phyloP scores from a whole-genome alignment of 2,888 invertebrate species.

The Acanthosepion pharaonis region DNA sequence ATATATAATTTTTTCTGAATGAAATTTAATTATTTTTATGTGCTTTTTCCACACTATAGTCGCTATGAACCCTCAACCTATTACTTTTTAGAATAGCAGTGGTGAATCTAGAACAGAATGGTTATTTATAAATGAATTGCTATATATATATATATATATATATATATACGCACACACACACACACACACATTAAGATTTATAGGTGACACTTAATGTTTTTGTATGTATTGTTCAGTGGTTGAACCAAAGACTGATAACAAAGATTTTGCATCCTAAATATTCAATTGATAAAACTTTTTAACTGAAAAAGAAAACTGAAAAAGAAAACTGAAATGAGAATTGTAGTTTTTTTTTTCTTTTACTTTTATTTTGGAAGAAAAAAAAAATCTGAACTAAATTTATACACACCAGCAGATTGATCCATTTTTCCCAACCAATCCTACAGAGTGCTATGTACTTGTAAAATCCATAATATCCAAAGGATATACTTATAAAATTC shows the following conservation, averaged over 20 bases:
- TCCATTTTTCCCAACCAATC: no score
- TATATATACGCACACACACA: background rate
- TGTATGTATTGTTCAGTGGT: background rate
- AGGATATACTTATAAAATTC: background rate
- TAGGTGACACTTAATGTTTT: background rate
- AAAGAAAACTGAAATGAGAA: background rate
- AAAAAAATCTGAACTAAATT: no score
- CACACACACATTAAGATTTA: background rate
- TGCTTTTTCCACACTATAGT: no score
- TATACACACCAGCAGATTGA: no score
- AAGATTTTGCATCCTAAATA: background rate
- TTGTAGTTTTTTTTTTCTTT: background rate
- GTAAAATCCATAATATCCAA: background rate
- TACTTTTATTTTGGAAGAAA: no score
- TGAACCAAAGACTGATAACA: background rate
- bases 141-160: no score
- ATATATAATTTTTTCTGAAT: background rate
- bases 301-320: background rate
- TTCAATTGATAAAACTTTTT: background rate
- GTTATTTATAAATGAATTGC: background rate
- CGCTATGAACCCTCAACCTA: no score
- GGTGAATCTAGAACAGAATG: background rate
- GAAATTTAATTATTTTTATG: no score
- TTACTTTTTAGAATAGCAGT: no score
- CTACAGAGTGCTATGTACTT: background rate